Conservation (phyloP, 2,113 vertebrate genomes). For the Colossoma macropomum region DNA sequence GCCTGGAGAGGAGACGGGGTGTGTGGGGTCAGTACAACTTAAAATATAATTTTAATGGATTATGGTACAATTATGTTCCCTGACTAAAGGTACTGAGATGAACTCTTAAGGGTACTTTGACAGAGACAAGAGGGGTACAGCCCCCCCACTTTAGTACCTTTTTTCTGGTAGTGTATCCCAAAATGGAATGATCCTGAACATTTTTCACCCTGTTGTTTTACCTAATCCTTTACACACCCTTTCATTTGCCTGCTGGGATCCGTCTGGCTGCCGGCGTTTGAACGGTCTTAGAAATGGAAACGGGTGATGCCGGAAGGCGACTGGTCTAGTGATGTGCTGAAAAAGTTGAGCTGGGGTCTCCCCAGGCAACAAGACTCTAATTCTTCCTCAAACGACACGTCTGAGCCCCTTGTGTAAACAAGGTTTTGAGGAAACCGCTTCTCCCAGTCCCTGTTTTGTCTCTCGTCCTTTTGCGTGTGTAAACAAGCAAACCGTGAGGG, state of each 20-base stretch:
- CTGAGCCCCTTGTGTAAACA: conserved; percentile 33
- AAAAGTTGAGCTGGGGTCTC: conserved; percentile 2
- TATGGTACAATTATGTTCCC: too few species aligned
- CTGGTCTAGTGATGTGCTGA: neutral
- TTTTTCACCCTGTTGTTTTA: too few species aligned
- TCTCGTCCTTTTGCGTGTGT: conserved; percentile 3
- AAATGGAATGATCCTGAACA: too few species aligned
- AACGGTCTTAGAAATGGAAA: neutral
- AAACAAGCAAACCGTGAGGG: conserved; percentile 28
- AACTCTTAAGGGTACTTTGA: too few species aligned
- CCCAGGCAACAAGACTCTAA: conserved; percentile 1
- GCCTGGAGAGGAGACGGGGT: too few species aligned
- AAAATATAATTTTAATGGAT: too few species aligned
- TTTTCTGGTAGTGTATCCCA: too few species aligned
- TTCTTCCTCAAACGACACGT: conserved; percentile 11
- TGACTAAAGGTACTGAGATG: too few species aligned
- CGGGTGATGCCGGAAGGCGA: neutral
- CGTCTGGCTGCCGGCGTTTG: neutral
- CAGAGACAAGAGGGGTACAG: too few species aligned
- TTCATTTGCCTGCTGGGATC: neutral
- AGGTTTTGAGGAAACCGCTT: conserved; percentile 2
- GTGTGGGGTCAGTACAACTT: too few species aligned
- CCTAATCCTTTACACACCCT: too few species aligned
- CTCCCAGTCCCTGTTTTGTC: conserved; percentile 29
- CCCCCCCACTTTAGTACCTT: too few species aligned